Percentiles rank a stretch among this genome's conserved stretches.
Evolutionary conservation across 1,140 invertebrate species (phyloP).

Genomic region (Drosophila carrolli): DNA sequence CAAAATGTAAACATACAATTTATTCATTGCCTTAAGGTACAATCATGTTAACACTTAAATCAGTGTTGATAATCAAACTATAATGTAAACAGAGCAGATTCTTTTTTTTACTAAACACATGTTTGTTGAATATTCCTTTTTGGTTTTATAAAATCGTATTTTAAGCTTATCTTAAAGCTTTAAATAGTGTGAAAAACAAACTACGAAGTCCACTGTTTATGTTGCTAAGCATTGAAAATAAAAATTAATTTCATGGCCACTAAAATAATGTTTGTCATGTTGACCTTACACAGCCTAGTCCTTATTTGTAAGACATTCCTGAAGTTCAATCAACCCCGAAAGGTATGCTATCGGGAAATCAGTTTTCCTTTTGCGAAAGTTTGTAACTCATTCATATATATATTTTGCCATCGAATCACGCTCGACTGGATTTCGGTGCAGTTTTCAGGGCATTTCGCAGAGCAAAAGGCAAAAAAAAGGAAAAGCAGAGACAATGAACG

Average conservation of each 20-base stretch:
- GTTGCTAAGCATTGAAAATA: no score
- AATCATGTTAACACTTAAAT: no score
- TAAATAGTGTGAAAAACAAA: not conserved
- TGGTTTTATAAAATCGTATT: not conserved
- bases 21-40: no score
- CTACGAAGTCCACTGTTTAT: no score
- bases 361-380: constrained; percentile 5
- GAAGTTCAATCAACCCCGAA: not conserved
- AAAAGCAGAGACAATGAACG: constrained; percentile 14
- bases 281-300: not conserved
- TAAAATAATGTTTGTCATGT: not conserved
- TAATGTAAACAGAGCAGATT: no score
- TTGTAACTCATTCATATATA: constrained; percentile 7
- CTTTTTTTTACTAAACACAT: not conserved
- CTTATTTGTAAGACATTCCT: not conserved
- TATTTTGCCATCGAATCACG: constrained; percentile 20
- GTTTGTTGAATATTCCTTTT: not conserved
- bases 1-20: no score
- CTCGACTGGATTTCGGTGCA: constrained; percentile 23
- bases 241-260: not conserved
- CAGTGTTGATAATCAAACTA: not conserved
- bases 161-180: not conserved
- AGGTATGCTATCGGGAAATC: constrained; percentile 21
- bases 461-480: constrained; percentile 8
- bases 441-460: constrained; percentile 29